phyloP scores from a whole-genome alignment of 2,797 vertebrate species.

The Premnoplex brunnescens region DNA sequence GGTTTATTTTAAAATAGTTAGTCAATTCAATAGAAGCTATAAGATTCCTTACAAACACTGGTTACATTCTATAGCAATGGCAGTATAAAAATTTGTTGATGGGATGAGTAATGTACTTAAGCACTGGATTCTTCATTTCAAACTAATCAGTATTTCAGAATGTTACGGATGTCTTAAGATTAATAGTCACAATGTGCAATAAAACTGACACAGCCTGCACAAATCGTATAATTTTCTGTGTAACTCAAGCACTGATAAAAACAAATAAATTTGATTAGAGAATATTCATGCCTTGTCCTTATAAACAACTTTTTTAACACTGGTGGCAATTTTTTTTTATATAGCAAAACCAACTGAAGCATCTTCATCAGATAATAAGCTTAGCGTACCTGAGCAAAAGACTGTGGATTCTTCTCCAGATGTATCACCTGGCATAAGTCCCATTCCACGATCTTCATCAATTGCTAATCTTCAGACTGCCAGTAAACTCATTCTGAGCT shows the following conservation, averaged over 20 bases:
- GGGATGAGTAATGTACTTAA: neutral
- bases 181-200: neutral
- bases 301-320: neutral
- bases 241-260: neutral
- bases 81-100: neutral
- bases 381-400: conserved; percentile 84
- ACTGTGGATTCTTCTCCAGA: conserved; percentile 88
- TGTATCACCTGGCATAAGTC: conserved; percentile 80
- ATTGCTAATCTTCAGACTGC: conserved; percentile 97
- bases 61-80: neutral
- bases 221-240: neutral
- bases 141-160: neutral
- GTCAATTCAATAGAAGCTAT: neutral
- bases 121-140: neutral
- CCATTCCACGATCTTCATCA: conserved; percentile 93
- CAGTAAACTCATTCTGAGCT: conserved; percentile 96
- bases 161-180: neutral
- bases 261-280: neutral
- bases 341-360: conserved; percentile 80
- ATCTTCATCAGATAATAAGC: conserved; percentile 82
- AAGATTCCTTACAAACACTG: neutral
- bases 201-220: neutral
- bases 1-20: neutral
- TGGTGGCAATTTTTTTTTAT: conserved; percentile 26
- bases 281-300: neutral